Evolutionary conservation across 37 sponge, comb jelly and placozoan species (phyloP), one percentile per base, ranked within the genome.

Genomic region (Aplysina aerophoba): DNA sequence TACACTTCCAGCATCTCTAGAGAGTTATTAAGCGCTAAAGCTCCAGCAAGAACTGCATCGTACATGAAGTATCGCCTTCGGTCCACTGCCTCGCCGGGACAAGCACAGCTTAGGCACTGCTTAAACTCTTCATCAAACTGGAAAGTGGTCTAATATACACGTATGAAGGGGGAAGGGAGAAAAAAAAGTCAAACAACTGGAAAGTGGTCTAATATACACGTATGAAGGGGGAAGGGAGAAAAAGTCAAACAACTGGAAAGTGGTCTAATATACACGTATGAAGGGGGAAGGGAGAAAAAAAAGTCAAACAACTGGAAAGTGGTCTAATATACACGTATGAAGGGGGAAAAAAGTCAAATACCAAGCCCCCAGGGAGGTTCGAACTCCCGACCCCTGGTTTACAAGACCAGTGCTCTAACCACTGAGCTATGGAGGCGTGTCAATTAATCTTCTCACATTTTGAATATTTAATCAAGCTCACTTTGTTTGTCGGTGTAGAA

Each of bases 341-440:
- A 57, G 15, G 17, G 17, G 17, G 15, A 57, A 57, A 15, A 15
- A n/a, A 44, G 11, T 3, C 50, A 73, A 84, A 84, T n/a, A 91
- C 6, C 16, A 80, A 91, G 95, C 92, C 95, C 81, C 92, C 85
- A 81, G 89, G 83, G 95, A 94, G 91, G 89, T 73, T 94, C 84
- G 95, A 94, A 94, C 91, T 94, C 95, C 69, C 89, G 95, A 94
- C 95, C 95, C 95, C 95, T 94, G 95, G 95, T 94, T 94, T 94
- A 94, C 95, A 94, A 94, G 95, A 94, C 95, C 95, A 94, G 95
- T 91, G 95, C 95, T 94, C 95, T 94, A 87, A 87, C 95, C 95
- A 88, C 95, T 94, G 95, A 94, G 95, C 95, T 94, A 94, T 81
- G 88, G 87, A 94, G 95, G 92, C 95, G 4, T 30, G 78, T 19